Evolutionary conservation across 2,888 invertebrate genomes (phyloP), one percentile per base, ranked within the genome.

Genomic region (Onchidella celtica): DNA sequence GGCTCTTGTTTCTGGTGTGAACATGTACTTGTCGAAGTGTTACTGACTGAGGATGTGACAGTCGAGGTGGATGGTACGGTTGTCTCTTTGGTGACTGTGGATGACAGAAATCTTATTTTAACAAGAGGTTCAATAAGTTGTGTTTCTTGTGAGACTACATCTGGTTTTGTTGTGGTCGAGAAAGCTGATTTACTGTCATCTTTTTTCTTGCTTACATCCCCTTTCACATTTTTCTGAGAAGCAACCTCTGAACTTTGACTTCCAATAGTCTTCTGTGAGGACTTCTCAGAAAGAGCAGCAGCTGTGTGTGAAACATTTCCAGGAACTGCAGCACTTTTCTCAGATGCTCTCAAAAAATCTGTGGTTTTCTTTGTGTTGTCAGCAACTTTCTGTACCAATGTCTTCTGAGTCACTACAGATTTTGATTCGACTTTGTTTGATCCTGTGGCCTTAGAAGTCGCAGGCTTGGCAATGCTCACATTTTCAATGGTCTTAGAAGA

Each of bases 91-190:
- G n/a, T n/a, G 47, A 6, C 47, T 61, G 61, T 14, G n/a, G 21
- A 27, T 61, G 57, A 36, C 66, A 74, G 57, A 47, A 80, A 57
- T 2, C 75, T 82, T 47, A 85, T 85, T 57, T 80, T 82, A 27
- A 85, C 85, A 11, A 85, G 65, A 1, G 85, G 85, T 63, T 85
- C 85, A 24, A 40, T 82, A 36, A 57, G 27, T 9, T 34, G 36
- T 9, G 66, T 27, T 27, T 27, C 9, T 17, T 27, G 34, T 17
- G 29, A 27, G 27, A 29, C n/a, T n/a, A n/a, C 21, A 66, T 24
- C 29, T 11, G 66, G 32, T 11, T 29, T 11, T 11, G 29, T 3
- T 17, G 66, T 32, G 17, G n/a, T 29, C 3, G 66, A 6, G 6
- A 6, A 27, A 6, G 47, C 47, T 47, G 47, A 6, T 47, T 47